These are phyloP conservation scores for Cacatua alba DNA, from an alignment of 2,113 vertebrate genomes.

Conservation along the genomic window DNA sequence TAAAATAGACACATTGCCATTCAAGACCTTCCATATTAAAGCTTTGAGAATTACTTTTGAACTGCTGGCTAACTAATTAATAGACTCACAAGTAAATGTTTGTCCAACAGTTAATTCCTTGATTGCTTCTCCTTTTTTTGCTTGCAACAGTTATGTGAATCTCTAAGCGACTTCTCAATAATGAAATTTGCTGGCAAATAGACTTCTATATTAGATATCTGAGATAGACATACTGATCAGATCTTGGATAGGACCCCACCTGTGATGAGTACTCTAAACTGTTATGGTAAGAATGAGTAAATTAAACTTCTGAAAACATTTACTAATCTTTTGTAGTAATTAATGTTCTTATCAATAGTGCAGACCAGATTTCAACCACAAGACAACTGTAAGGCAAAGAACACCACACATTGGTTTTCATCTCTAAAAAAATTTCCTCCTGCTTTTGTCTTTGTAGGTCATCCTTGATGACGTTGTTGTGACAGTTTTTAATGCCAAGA, in stretches of 20 bases:
- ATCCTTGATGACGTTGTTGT: background rate
- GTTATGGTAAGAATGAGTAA: background rate
- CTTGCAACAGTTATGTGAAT: background rate
- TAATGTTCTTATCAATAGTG: background rate
- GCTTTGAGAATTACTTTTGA: background rate
- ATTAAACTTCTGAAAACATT: background rate
- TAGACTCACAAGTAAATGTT: slow-evolving; percentile 34
- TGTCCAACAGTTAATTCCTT: slow-evolving; percentile 4
- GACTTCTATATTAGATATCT: background rate
- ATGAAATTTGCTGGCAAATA: background rate
- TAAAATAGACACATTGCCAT: background rate
- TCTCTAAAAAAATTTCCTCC: background rate
- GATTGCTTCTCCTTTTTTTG: background rate
- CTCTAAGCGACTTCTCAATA: background rate
- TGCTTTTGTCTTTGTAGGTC: background rate
- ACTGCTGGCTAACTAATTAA: slow-evolving; percentile 3
- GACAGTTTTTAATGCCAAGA: background rate
- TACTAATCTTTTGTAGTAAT: background rate
- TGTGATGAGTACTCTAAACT: background rate
- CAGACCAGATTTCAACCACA: background rate
- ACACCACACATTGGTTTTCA: background rate
- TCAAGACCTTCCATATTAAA: background rate
- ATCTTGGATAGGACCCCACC: background rate
- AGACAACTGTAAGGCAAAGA: background rate
- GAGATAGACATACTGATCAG: background rate